phyloP scores from a whole-genome alignment of 2,797 vertebrate species.

The Siniperca undulata region DNA sequence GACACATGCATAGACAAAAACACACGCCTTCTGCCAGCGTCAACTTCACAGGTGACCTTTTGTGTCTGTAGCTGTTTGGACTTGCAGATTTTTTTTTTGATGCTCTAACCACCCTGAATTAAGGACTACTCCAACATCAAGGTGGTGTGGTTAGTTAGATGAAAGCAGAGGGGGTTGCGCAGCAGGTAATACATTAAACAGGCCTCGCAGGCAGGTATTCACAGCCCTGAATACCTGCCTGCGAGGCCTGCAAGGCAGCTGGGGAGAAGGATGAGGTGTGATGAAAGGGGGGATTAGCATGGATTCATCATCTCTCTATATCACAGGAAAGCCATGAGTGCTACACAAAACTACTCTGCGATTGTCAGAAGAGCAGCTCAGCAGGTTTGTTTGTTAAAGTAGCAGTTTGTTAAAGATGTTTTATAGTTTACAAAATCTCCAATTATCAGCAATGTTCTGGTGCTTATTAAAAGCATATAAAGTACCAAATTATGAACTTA shows the following conservation, averaged over 20 bases:
- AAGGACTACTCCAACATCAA: constrained; percentile 71
- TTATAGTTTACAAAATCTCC: not conserved
- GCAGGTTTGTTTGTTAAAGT: constrained; percentile 39
- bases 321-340: constrained; percentile 42
- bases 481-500: not conserved
- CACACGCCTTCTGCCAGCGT: not conserved
- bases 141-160: constrained; percentile 64
- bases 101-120: constrained; percentile 57
- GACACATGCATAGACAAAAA: constrained; percentile 14
- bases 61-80: constrained; percentile 57
- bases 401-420: constrained; percentile 1
- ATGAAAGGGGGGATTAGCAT: constrained; percentile 77
- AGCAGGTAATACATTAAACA: constrained; percentile 69
- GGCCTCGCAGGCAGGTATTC: constrained; percentile 56
- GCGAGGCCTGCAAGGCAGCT: constrained; percentile 35
- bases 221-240: constrained; percentile 5
- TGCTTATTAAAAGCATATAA: not conserved
- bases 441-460: not conserved
- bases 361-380: constrained; percentile 36
- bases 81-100: constrained; percentile 63
- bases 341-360: constrained; percentile 31
- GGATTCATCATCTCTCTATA: constrained; percentile 62
- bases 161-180: constrained; percentile 63
- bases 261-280: constrained; percentile 46
- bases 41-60: constrained; percentile 69